phyloP scores from a whole-genome alignment of 2,888 invertebrate genomes.

The Mycalesis mineus region DNA sequence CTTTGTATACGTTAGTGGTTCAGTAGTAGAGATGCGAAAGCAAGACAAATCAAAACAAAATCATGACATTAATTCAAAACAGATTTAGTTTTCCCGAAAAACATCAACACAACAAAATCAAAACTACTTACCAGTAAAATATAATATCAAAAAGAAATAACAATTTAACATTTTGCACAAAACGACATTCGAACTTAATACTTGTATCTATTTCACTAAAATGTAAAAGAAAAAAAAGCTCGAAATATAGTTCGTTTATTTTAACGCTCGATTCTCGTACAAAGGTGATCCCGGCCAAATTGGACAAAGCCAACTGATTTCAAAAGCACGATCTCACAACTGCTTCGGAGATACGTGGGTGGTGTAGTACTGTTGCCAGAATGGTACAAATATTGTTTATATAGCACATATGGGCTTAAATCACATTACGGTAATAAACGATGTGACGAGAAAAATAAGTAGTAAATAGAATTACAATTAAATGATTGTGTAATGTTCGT shows the following conservation, averaged over 20 bases:
- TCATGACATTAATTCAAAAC: too few species aligned
- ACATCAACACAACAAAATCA: background rate
- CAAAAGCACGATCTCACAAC: conserved; percentile 62
- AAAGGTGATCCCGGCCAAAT: conserved; percentile 19
- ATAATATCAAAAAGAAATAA: conserved; percentile 19
- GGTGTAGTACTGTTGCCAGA: conserved; percentile 37
- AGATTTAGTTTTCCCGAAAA: too few species aligned
- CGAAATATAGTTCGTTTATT: conserved; percentile 12
- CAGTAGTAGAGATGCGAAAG: too few species aligned
- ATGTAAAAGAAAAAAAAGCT: background rate
- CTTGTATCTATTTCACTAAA: too few species aligned
- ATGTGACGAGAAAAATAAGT: conserved; percentile 7
- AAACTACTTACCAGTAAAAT: conserved; percentile 21
- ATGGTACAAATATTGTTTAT: conserved; percentile 23
- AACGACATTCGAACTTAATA: conserved; percentile 10
- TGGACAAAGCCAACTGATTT: conserved; percentile 45
- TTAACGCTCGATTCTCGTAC: conserved; percentile 10
- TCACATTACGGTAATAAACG: conserved; percentile 19
- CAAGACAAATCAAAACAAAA: too few species aligned
- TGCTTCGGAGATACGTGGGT: conserved; percentile 45
- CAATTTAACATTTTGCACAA: conserved; percentile 15
- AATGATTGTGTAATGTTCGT: conserved; percentile 3
- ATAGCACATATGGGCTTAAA: conserved; percentile 14
- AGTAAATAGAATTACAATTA: conserved; percentile 10
- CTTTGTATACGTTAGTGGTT: too few species aligned